These are phyloP conservation scores for Acanthurus leucopareius DNA, from an alignment of 2,797 vertebrate genomes.

Conservation along the genomic window DNA sequence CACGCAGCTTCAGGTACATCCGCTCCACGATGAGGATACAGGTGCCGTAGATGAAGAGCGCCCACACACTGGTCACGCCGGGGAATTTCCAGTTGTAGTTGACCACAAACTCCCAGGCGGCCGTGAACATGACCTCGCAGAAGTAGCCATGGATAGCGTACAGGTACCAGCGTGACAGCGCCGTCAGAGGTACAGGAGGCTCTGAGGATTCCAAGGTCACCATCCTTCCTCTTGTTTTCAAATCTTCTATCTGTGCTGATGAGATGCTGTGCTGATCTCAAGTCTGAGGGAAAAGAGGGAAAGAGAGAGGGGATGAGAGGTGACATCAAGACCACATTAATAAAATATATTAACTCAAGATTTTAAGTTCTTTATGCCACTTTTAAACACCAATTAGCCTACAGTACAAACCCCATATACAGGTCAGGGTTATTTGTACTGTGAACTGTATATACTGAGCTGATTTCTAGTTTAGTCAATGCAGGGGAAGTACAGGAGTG, in stretches of 20 bases:
- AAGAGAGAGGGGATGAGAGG: neutral
- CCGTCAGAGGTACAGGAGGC: constrained; percentile 90
- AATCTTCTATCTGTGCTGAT: neutral
- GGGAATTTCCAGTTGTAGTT: constrained; percentile 99
- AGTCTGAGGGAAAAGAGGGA: constrained; percentile 46
- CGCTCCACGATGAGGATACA: constrained; percentile 97
- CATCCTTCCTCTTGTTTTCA: constrained; percentile 54
- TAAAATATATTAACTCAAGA: neutral
- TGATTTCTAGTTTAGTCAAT: no score
- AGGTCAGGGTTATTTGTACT: no score
- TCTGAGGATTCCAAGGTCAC: constrained; percentile 77
- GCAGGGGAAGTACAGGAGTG: no score
- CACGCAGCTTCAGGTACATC: constrained; percentile 94
- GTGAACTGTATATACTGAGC: no score
- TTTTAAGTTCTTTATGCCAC: no score
- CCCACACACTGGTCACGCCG: constrained; percentile 98
- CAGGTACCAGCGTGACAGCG: constrained; percentile 97
- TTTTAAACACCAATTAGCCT: no score
- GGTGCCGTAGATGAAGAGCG: constrained; percentile 98
- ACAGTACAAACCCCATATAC: no score
- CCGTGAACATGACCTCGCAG: constrained; percentile 99
- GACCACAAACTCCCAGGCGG: constrained; percentile 97
- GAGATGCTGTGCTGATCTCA: neutral
- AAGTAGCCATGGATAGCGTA: constrained; percentile 99
- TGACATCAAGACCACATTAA: neutral